phyloP scores from a whole-genome alignment of 2,888 invertebrate species.

The Vannuccia rotundouncinata region DNA sequence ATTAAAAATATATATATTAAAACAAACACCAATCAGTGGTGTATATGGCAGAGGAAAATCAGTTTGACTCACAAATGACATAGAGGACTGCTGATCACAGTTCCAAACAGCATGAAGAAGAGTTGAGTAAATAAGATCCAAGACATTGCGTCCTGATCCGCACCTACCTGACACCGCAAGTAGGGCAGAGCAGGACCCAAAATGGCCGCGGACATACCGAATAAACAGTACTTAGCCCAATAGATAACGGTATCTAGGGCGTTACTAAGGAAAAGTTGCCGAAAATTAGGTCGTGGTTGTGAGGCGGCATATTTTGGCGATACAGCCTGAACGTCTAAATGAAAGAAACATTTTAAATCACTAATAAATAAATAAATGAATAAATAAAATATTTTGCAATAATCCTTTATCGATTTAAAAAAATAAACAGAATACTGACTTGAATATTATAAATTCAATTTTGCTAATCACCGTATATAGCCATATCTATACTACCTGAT shows the following conservation, averaged over 20 bases:
- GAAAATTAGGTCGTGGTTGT: neutral
- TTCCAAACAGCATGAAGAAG: constrained; percentile 57
- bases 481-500: too few relatives aligned
- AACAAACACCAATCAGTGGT: too few relatives aligned
- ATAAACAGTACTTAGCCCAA: constrained; percentile 58
- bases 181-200: constrained; percentile 59
- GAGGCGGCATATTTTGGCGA: neutral
- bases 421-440: too few relatives aligned
- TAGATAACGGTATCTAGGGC: constrained; percentile 52
- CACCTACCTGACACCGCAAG: constrained; percentile 57
- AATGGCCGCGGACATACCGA: constrained; percentile 60
- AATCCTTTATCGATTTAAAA: too few relatives aligned
- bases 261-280: neutral
- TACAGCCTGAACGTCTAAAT: neutral
- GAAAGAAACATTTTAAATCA: too few relatives aligned
- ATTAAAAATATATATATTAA: too few relatives aligned
- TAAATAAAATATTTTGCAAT: too few relatives aligned
- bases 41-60: too few relatives aligned
- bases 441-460: too few relatives aligned
- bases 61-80: constrained; percentile 55
- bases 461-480: too few relatives aligned
- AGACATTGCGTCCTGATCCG: constrained; percentile 55
- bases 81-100: constrained; percentile 56
- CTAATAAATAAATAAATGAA: too few relatives aligned
- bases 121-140: constrained; percentile 59